These are phyloP conservation scores for Proisotoma minuta DNA, from an alignment of 2,888 invertebrate genomes.

Conservation along the genomic window DNA sequence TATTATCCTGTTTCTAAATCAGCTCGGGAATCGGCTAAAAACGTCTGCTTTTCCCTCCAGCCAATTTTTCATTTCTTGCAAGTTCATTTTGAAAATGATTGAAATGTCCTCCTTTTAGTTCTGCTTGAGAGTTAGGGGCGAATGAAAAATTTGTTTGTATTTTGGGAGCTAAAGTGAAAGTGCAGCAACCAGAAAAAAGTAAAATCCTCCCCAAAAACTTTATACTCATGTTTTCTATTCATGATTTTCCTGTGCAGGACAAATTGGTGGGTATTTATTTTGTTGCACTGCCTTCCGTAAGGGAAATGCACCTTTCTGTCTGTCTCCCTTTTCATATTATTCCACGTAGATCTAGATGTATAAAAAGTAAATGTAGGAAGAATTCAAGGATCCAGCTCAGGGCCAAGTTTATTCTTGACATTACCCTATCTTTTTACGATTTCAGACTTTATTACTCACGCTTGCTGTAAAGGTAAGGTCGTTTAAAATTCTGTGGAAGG, in stretches of 20 bases:
- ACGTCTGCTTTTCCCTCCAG: slow-evolving; percentile 5
- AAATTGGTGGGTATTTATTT: too few relatives aligned
- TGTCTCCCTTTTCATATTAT: background rate
- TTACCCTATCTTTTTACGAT: slow-evolving; percentile 16
- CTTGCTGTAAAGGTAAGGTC: too few relatives aligned
- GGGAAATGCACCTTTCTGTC: background rate
- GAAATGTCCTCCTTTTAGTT: slow-evolving; percentile 16
- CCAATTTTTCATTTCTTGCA: slow-evolving; percentile 13
- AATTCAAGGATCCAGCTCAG: background rate
- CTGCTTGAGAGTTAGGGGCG: slow-evolving; percentile 10
- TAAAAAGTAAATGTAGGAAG: background rate
- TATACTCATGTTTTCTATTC: too few relatives aligned
- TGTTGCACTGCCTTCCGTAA: background rate
- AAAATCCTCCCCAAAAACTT: too few relatives aligned
- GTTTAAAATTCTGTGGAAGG: too few relatives aligned
- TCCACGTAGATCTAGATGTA: too few relatives aligned
- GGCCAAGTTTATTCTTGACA: slow-evolving; percentile 1
- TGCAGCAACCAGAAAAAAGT: too few relatives aligned
- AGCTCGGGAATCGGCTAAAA: background rate
- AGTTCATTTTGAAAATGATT: slow-evolving; percentile 12
- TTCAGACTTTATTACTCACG: slow-evolving; percentile 10
- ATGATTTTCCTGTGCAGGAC: too few relatives aligned
- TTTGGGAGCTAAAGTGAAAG: too few relatives aligned
- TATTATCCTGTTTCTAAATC: background rate
- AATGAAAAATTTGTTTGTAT: too few relatives aligned